phyloP scores from a whole-genome alignment of 2,797 vertebrate genomes.

The Manis crassicaudata region DNA sequence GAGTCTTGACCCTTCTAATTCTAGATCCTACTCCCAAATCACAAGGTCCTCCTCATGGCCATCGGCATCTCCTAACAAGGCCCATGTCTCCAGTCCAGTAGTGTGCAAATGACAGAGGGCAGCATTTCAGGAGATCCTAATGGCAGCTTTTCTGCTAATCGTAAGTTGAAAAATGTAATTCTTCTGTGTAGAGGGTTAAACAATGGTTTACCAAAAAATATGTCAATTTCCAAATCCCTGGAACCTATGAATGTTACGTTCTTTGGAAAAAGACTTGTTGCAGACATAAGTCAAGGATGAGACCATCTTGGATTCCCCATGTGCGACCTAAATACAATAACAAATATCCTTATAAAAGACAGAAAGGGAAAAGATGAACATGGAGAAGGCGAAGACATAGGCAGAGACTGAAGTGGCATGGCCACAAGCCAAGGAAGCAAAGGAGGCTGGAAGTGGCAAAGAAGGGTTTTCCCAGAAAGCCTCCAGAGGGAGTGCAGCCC shows the following conservation, averaged over 20 bases:
- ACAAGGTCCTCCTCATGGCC: not conserved
- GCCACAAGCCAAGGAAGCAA: not conserved
- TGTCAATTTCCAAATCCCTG: not conserved
- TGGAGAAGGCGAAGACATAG: not conserved
- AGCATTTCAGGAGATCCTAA: not conserved
- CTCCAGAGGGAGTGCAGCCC: not conserved
- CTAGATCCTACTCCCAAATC: not conserved
- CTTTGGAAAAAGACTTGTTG: slow-evolving; percentile 15
- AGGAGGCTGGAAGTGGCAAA: not conserved
- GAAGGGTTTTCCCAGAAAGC: not conserved
- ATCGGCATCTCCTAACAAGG: not conserved
- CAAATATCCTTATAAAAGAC: not conserved
- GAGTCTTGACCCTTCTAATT: not conserved
- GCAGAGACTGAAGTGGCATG: not conserved
- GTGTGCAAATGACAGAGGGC: not conserved
- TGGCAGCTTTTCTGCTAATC: not conserved
- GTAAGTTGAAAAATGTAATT: not conserved
- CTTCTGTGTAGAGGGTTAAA: not conserved
- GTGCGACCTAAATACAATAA: not conserved
- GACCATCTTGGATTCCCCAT: not conserved
- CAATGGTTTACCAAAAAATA: not conserved
- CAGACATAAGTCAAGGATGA: not conserved
- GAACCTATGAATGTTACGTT: not conserved
- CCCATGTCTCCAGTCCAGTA: not conserved
- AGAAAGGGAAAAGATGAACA: not conserved